Evolutionary conservation across 2,888 invertebrate genomes (phyloP), one percentile per base, ranked within the genome.

Genomic region (Argyresthia albistria): DNA sequence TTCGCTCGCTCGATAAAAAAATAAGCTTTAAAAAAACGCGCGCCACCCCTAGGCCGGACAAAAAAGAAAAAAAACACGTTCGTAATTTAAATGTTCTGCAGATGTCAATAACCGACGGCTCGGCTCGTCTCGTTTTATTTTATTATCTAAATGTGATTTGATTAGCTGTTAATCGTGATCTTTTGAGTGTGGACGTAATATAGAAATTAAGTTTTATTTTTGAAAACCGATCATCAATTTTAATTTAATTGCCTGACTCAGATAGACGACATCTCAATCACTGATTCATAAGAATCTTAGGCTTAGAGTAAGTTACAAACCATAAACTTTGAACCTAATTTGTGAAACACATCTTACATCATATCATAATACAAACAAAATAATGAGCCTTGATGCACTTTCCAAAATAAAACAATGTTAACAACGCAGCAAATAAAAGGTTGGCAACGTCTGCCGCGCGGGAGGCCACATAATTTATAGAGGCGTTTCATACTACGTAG

Each of bases 1-100:
- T 66, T 62, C 64, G 61, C 57, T 59, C 64, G 69, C 57, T 70
- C 71, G 70, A 69, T 72, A 69, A 67, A 67, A 70, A 69, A 69
- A 68, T 63, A 67, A 67, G 39, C 39, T 64, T 59, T 60, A 68
- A 80, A 83, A 83, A 80, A 73, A 67, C 61, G 55, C 65, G 68
- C 71, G 70, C 81, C 80, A 80, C 83, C 83, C 84, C 84, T 80
- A 79, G 82, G 80, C 80, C 71, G 70, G 65, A 67, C 70, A 66
- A 75, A 80, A 84, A 49, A 49, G 11, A 10, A 8, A 82, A 79
- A 80, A 78, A 70, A 72, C 73, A 74, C 80, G 73, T 70, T 74
- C 84, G 83, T 84, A 84, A 84, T 86, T 84, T 86, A 84, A 81
- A 73, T 80, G 80, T 76, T 73, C 75, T 73, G 73, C 79, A 79